Evolutionary conservation across 2,888 invertebrate species (phyloP).

Genomic region (Chloroclystis v-ata): DNA sequence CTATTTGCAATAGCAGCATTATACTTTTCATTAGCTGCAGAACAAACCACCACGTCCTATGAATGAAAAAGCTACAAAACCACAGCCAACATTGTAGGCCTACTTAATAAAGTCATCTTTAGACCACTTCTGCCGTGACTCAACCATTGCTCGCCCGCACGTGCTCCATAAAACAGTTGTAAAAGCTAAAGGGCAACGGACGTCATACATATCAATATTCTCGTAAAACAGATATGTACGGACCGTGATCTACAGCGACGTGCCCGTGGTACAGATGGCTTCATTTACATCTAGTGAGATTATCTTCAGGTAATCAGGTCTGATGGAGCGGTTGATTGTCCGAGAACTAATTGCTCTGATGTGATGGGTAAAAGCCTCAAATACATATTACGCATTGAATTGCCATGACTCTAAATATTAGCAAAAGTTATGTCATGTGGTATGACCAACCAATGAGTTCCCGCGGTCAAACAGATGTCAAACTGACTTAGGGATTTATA

Average conservation of each 20-base stretch:
- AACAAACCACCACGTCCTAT: too few relatives aligned
- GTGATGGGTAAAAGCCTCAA: conserved; percentile 12
- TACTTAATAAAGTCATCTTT: conserved; percentile 33
- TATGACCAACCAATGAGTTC: too few relatives aligned
- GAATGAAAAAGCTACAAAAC: too few relatives aligned
- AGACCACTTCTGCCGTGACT: conserved; percentile 16
- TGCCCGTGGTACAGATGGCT: conserved; percentile 42
- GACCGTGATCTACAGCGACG: conserved; percentile 44
- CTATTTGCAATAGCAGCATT: too few relatives aligned
- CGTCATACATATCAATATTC: conserved; percentile 28
- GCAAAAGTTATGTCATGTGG: too few relatives aligned
- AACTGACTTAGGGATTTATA: too few relatives aligned
- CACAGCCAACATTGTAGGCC: neutral
- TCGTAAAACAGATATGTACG: conserved; percentile 22
- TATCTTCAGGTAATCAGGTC: conserved; percentile 40
- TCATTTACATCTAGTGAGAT: conserved; percentile 46
- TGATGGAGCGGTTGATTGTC: conserved; percentile 36
- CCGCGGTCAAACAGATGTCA: too few relatives aligned
- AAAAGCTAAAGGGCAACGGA: conserved; percentile 31
- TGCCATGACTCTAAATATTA: neutral
- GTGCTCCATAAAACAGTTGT: conserved; percentile 21
- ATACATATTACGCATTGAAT: neutral
- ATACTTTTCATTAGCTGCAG: too few relatives aligned
- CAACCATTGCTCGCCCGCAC: conserved; percentile 23
- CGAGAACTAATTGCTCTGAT: conserved; percentile 25